These are phyloP conservation scores for Globodera rostochiensis DNA, from an alignment of 1,140 invertebrate species.

Conservation along the genomic window DNA sequence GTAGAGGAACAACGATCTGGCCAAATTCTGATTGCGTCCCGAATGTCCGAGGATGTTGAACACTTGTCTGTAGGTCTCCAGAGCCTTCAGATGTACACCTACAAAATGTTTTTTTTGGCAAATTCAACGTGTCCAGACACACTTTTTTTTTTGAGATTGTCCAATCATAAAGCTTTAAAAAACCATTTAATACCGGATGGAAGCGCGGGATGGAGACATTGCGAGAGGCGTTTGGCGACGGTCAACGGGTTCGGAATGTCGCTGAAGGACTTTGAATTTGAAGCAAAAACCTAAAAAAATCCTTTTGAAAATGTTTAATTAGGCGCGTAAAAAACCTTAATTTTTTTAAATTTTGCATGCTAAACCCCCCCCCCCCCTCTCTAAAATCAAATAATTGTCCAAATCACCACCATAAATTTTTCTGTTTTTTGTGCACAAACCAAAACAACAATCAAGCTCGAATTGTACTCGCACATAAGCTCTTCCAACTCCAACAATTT, in stretches of 20 bases:
- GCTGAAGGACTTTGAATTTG: slow-evolving; percentile 72
- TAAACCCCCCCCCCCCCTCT: too few species aligned
- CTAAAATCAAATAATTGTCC: too few species aligned
- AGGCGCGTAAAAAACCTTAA: too few species aligned
- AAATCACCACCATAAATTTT: too few species aligned
- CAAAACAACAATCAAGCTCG: neutral
- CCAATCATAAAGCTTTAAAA: neutral
- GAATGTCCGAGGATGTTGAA: slow-evolving; percentile 81
- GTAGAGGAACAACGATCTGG: slow-evolving; percentile 71
- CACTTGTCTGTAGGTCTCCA: slow-evolving; percentile 90
- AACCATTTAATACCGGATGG: slow-evolving; percentile 71
- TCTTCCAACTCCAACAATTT: too few species aligned
- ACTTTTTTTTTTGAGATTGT: too few species aligned
- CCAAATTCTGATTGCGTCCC: slow-evolving; percentile 75
- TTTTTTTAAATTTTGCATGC: too few species aligned
- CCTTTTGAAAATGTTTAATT: too few species aligned
- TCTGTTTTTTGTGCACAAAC: neutral
- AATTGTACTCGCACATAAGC: neutral
- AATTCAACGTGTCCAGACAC: too few species aligned
- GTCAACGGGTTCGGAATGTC: slow-evolving; percentile 87
- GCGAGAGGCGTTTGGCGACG: slow-evolving; percentile 87
- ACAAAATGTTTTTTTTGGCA: neutral
- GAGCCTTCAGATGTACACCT: slow-evolving; percentile 85
- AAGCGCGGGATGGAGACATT: slow-evolving; percentile 90
- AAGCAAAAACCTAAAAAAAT: slow-evolving; percentile 72